Evolutionary conservation across 2,113 vertebrate species (phyloP), one percentile per base, ranked within the genome.

Genomic region (Aleadryas rufinucha): DNA sequence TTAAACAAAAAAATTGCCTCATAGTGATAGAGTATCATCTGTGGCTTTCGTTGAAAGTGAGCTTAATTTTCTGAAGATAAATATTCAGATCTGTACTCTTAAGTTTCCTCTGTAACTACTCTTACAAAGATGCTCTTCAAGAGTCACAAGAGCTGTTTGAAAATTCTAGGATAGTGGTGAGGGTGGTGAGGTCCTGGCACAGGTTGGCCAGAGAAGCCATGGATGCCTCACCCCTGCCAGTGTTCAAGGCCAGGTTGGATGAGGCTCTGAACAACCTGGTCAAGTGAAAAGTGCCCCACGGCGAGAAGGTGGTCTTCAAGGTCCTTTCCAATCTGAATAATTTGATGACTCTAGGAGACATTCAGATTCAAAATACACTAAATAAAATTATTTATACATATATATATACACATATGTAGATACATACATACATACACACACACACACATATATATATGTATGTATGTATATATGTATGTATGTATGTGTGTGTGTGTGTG

Each of bases 1-100:
- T 96, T 93, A 97, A 97, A 95, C 71, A 98, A 96, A 97, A 93
- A 96, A 90, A 27, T 74, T 93, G 80, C 72, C 66, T 95, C 71
- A 49, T 66, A 94, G 95, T 79, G 89, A 96, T 61, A 95, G 81
- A 97, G 28, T 66, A 79, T 76, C 39, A 61, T 47, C 65, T 93
- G 42, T 27, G 70, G 52, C 33, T 91, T 95, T 97, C 15, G 13
- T 6, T 94, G 83, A 89, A 88, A 79, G 17, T 31, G 49, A 87
- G 41, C 42, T 87, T 90, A 74, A 76, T 72, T 91, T 84, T 90
- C 65, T 85, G 78, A 76, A 89, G 54, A 70, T 84, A 89, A 89
- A 50, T 44, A 53, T 75, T 88, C 30, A 89, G 35, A 83, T 85
- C 78, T 41, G 42, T 85, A 50, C n/a, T 86, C 41, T 66, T 61